Evolutionary conservation across 2,888 invertebrate species (phyloP), one percentile per base, ranked within the genome.

Genomic region (Acronicta alni): DNA sequence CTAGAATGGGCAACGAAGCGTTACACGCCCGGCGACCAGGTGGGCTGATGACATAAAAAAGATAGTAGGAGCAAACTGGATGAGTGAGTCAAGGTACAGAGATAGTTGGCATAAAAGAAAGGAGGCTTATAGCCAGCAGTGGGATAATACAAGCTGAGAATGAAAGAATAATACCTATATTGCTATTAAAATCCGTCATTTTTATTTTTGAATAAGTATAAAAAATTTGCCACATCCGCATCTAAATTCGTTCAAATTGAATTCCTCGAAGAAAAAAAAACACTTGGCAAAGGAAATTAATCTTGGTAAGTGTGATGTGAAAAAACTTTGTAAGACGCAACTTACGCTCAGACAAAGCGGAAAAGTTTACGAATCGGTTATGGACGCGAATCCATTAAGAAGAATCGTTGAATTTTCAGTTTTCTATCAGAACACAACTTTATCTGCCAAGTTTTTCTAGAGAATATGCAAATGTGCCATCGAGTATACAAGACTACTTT

Each of bases 291-390:
- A 38, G 41, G 48, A 47, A 49, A 74, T 77, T 66, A 60, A 74
- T 74, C 72, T 71, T 62, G 41, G 62, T 77, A 60, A 75, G 66
- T 58, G 51, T 54, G 56, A 74, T 55, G 62, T 16, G 55, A 45
- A 72, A 74, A 74, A 71, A 66, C 51, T 57, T 59, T 14, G 5
- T 46, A 66, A 67, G 44, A 57, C 7, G 46, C 61, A 75, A 72
- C 59, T 75, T 75, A 56, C 57, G 55, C 57, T 46, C 48, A 15
- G 39, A 59, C 56, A 57, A 75, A 72, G 68, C 61, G 75, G 57
- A 57, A 75, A 75, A 78, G 53, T 75, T 75, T 73, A 6, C 42
- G 26, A 54, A 78, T 75, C 72, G 64, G 75, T 72, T 78, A 75
- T 78, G 46, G 56, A 61, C 54, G 52, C 15, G 43, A 52, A 70